Evolutionary conservation across 2,113 vertebrate genomes (phyloP).

Genomic region (Lamprologus callipterus): DNA sequence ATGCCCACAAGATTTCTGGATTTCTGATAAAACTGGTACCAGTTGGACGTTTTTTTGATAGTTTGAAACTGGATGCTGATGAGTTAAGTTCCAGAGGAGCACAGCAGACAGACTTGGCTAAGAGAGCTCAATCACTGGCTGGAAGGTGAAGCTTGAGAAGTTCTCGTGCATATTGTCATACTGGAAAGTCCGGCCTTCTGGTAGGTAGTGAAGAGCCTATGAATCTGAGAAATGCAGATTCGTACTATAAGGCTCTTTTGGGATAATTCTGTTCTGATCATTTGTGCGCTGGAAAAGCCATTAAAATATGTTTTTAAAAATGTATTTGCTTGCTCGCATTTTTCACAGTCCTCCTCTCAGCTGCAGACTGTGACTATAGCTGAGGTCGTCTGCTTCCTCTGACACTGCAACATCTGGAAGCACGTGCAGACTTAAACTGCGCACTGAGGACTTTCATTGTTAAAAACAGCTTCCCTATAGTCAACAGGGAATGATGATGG

Average conservation of each 20-base stretch:
- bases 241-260: not conserved
- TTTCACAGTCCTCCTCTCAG: conserved; percentile 73
- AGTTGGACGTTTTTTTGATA: not conserved
- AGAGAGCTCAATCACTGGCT: not conserved
- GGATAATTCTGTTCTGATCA: not conserved
- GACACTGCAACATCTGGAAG: conserved; percentile 85
- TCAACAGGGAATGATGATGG: not conserved
- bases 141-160: not conserved
- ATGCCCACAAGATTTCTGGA: not conserved
- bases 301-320: not conserved
- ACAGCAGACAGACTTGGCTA: not conserved
- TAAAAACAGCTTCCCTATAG: not conserved
- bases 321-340: not conserved
- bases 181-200: not conserved
- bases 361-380: conserved; percentile 78
- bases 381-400: conserved; percentile 87
- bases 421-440: conserved; percentile 5
- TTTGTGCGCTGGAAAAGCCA: not conserved
- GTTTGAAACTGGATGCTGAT: not conserved
- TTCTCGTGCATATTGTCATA: not conserved
- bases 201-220: not conserved
- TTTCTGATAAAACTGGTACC: not conserved
- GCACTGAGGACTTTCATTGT: not conserved
- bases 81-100: not conserved
- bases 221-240: not conserved